Base-by-base conservation (phyloP, 2,888 invertebrate genomes). In the Pediacus dermestoides region DNA sequence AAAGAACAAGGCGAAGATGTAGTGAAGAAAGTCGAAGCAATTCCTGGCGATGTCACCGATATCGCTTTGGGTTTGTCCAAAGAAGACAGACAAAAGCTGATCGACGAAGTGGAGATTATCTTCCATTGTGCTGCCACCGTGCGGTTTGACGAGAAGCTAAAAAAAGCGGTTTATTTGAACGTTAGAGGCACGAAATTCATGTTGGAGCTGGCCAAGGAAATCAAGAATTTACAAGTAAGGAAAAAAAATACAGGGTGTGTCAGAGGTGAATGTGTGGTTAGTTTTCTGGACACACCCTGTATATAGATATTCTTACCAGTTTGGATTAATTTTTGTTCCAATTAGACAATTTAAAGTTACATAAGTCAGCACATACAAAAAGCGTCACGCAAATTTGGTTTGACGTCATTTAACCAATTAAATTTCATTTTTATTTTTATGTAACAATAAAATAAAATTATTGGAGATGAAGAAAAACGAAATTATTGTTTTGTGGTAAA, bases 151-250 rank as follows among this genome's bases (percentile, higher is more conserved):
- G 96, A 96, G 65, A 80, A 85, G 10, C 73, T 99, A 33, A 88
- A 88, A 62, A 82, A 81, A 50, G 93, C 97, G 1, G 88, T 96
- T 4, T 73, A 93, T 36, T 75, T 97, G 68, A 99, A 97, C 69
- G 88, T 93, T 0, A 76, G 91, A 38, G 96, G 93, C 21, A 94
- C 94, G 0, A 87, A 89, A 63, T 77, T 85, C 44, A 82, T 96
- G 74, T 66, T 97, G 40, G 83, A 88, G 6, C 67, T 97, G 37
- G 93, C 87, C 31, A 84, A 82, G 59, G 74, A 79, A 48, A 79
- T 83, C 63, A 85, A 85, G 59, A 77, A 88, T 4, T 72, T 97
- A 28, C 72, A 80, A 70, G 87, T 26, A 10, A 18, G 21, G n/a
- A n/a, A n/a, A n/a, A n/a, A n/a, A n/a, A n/a, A n/a, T n/a, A n/a